phyloP scores from a whole-genome alignment of 2,888 invertebrate species.

The Arge pagana region DNA sequence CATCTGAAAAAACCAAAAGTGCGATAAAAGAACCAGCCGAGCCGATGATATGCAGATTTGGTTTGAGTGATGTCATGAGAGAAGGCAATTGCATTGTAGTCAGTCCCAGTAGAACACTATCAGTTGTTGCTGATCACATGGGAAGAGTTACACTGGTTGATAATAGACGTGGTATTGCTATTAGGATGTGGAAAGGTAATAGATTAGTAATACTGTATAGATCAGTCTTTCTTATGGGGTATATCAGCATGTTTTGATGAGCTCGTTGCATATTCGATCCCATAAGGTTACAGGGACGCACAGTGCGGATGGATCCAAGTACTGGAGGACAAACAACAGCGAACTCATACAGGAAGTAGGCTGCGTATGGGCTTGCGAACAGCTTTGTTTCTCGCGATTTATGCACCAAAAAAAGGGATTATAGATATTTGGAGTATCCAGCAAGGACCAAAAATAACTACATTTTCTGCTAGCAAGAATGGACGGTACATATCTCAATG shows the following conservation, averaged over 20 bases:
- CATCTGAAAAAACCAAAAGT: conserved; percentile 46
- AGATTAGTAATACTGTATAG: neutral
- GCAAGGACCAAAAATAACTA: conserved; percentile 86
- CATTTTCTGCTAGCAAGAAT: conserved; percentile 86
- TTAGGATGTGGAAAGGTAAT: conserved; percentile 84
- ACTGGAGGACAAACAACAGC: conserved; percentile 63
- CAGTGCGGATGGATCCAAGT: conserved; percentile 93
- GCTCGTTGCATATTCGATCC: conserved; percentile 39
- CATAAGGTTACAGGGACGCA: conserved; percentile 85
- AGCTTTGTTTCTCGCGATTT: conserved; percentile 87
- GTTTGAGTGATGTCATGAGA: conserved; percentile 78
- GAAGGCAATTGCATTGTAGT: conserved; percentile 75
- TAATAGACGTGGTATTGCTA: conserved; percentile 74
- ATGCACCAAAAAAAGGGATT: conserved; percentile 88
- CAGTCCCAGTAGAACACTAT: conserved; percentile 79
- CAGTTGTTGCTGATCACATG: conserved; percentile 82
- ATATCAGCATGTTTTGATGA: conserved; percentile 1
- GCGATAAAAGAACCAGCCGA: conserved; percentile 64
- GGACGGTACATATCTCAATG: conserved; percentile 60
- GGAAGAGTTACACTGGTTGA: conserved; percentile 90
- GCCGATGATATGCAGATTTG: conserved; percentile 77
- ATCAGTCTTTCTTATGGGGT: neutral
- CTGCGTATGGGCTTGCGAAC: conserved; percentile 60
- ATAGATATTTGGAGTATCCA: conserved; percentile 93
- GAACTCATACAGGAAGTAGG: conserved; percentile 25